Percentiles rank a stretch among this genome's conserved stretches.
Evolutionary conservation across 2,113 vertebrate genomes (phyloP).

Genomic region (Conger conger): DNA sequence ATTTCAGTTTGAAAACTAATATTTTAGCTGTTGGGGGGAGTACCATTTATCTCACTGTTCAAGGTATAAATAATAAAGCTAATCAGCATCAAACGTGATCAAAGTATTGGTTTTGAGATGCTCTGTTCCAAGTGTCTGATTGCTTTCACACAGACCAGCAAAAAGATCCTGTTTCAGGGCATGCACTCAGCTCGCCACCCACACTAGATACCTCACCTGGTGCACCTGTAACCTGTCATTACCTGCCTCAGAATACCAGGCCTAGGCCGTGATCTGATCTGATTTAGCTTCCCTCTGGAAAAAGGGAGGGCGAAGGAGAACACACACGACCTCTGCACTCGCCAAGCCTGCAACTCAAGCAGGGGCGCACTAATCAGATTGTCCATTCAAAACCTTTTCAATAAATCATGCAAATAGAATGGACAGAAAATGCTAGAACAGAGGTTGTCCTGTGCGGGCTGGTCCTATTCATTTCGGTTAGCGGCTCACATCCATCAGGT

Average conservation of each 20-base stretch:
- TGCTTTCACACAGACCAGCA: neutral
- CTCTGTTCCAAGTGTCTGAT: neutral
- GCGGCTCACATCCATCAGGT: neutral
- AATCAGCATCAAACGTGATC: neutral
- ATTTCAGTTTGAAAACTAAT: neutral
- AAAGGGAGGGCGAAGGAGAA: neutral
- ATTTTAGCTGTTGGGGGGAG: too few relatives aligned
- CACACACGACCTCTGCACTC: neutral
- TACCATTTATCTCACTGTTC: neutral
- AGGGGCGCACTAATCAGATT: neutral
- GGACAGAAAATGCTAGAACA: neutral
- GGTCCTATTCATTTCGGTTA: neutral
- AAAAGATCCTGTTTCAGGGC: neutral
- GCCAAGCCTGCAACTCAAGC: neutral
- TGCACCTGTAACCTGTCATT: constrained; percentile 2
- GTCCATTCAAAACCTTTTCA: neutral
- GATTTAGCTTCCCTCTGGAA: neutral
- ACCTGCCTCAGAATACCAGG: neutral
- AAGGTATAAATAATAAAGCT: neutral
- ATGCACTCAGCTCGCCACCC: neutral
- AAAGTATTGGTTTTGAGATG: neutral
- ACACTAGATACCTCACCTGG: neutral
- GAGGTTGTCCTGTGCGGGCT: neutral
- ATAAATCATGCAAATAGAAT: neutral
- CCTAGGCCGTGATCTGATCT: neutral